Base-by-base conservation (phyloP, 2,888 invertebrate species). In the Tiphia femorata region DNA sequence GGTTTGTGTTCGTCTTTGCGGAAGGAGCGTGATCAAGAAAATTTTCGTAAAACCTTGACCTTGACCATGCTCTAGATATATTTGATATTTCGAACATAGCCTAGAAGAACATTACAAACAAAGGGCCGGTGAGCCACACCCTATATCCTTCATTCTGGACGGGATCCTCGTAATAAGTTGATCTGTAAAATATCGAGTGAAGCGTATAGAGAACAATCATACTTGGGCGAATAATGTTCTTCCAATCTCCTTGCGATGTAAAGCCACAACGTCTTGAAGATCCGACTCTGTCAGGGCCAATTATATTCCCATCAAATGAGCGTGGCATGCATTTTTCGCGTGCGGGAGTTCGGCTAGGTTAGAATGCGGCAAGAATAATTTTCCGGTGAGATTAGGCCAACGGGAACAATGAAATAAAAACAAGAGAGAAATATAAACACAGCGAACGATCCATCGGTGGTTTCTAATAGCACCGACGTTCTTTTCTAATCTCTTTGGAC, bases 361-460 rank as follows among this genome's bases (percentile, higher is more conserved):
- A 55, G 62, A 65, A 58, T 53, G 49, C 46, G 51, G 50, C 23
- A 41, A 40, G 35, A 41, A 47, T 46, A 40, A 47, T 37, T 61
- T 58, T 19, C 54, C 51, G 33, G 42, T 54, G 55, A 42, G 57
- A 53, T 66, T 73, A 74, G 61, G 56, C 59, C 62, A 68, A 46
- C 58, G 55, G 58, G 51, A 62, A 52, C 58, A 57, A 53, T 51
- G 41, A 67, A 67, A 70, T 52, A 63, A 68, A 70, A 75, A 71
- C 68, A 74, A 70, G 63, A 57, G 64, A 67, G 61, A 56, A 49
- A 51, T 69, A 73, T 73, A 76, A 77, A 77, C 73, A 76, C 71
- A 59, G 63, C 60, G 59, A 70, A 64, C 63, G 63, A 70, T 73
- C 74, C 77, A 77, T 77, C 71, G 75, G 68, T 68, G 68, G 57